Base-by-base conservation (phyloP, 2,888 invertebrate genomes). In the Thysanoteuthis rhombus region DNA sequence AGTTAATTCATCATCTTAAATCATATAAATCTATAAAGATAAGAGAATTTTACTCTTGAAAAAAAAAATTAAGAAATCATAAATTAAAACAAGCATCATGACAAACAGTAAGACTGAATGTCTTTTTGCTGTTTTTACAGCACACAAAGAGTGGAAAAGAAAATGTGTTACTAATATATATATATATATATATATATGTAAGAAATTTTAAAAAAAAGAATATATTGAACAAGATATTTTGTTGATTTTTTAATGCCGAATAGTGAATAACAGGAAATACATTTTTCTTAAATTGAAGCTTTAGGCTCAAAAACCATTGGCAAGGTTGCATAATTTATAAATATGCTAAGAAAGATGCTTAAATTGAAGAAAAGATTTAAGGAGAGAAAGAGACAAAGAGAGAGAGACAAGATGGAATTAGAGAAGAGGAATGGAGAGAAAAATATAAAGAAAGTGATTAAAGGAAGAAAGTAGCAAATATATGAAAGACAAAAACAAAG, bases 251-350 rank as follows among this genome's bases (percentile, higher is more conserved):
- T 75, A 16, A 75, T n/a, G n/a, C 10, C 36, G 75, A 75, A 75
- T n/a, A n/a, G 12, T n/a, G 75, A n/a, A n/a, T 75, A 75, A 75
- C 75, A n/a, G n/a, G 75, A 75, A 75, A 75, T n/a, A 75, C 75
- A 75, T 75, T 75, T 75, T 75, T 75, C 75, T 75, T 16, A 75
- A 75, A 75, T 75, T 75, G n/a, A 75, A n/a, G 75, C 75, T 75
- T 75, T 75, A 75, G 75, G 75, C 75, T 75, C 52, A 75, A 75
- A 75, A n/a, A 75, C n/a, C n/a, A 75, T 75, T 75, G 75, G 75
- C n/a, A 75, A 75, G 75, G n/a, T 75, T 75, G n/a, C 75, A 75
- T 75, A 75, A 75, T 75, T 75, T n/a, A n/a, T 75, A n/a, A 75
- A 75, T 75, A 6, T 12, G n/a, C n/a, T 36, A 36, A 36, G 75